Evolutionary conservation across 2,888 invertebrate genomes (phyloP).

Genomic region (Sicus ferrugineus): DNA sequence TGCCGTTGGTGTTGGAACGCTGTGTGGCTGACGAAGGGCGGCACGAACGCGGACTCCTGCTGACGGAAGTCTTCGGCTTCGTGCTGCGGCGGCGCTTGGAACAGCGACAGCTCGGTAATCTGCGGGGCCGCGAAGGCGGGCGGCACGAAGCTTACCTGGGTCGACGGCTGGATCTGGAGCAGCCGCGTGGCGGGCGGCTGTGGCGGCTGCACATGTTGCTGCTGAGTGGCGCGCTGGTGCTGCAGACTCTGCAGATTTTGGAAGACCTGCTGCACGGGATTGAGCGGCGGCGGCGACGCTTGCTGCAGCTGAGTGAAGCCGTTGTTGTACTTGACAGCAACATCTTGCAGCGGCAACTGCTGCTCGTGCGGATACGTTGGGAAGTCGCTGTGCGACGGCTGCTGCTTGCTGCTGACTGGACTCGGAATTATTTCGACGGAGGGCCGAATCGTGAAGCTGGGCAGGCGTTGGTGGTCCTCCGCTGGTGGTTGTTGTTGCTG

Average conservation of each 20-base stretch:
- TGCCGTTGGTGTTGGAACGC: slow-evolving; percentile 50
- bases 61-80: slow-evolving; percentile 44
- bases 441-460: slow-evolving; percentile 60
- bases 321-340: slow-evolving; percentile 65
- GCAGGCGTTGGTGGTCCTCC: slow-evolving; percentile 41
- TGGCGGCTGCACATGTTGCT: slow-evolving; percentile 38
- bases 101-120: slow-evolving; percentile 43
- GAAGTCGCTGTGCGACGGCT: slow-evolving; percentile 35
- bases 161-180: slow-evolving; percentile 58
- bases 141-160: slow-evolving; percentile 57
- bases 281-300: slow-evolving; percentile 48
- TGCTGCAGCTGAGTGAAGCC: slow-evolving; percentile 39
- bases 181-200: slow-evolving; percentile 34
- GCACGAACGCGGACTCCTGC: slow-evolving; percentile 49
- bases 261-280: slow-evolving; percentile 57
- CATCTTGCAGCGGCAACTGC: slow-evolving; percentile 69
- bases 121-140: slow-evolving; percentile 42
- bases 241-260: slow-evolving; percentile 54
- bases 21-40: slow-evolving; percentile 51
- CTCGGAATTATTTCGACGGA: slow-evolving; percentile 58
- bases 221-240: slow-evolving; percentile 44
- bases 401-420: slow-evolving; percentile 39
- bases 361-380: slow-evolving; percentile 64
- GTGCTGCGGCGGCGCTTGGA: slow-evolving; percentile 51
- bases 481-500: slow-evolving; percentile 29